Base-by-base conservation (phyloP, 2,888 invertebrate species). In the Nymphalis c-album region DNA sequence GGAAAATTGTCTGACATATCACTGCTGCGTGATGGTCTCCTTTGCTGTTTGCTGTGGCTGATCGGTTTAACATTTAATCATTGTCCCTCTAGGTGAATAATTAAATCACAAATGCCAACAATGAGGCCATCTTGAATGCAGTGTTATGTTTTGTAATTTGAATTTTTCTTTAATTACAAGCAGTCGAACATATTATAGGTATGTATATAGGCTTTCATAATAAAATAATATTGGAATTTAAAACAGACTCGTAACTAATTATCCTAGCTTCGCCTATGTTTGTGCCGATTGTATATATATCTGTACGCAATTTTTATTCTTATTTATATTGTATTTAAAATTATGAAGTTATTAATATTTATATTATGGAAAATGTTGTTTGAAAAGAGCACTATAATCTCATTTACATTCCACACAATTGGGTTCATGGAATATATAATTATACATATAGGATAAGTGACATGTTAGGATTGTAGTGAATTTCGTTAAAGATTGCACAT, bases 401-500 rank as follows among this genome's bases (percentile, higher is more conserved):
- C 71, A 72, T 68, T 68, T 68, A 74, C 74, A 74, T 73, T 74
- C 74, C 73, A 73, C 70, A 71, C 65, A 71, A 68, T 67, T 61
- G 67, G 68, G 67, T 66, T 67, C 61, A 67, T 68, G 61, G 67
- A 68, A 68, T 67, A 50, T 63, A 57, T 53, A 57, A 40, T 35
- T 8, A 57, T 57, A 57, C 26, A 35, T 69, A 66, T 66, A 67
- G 48, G 40, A 13, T 60, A 67, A 63, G 51, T 53, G 59, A 62
- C 55, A 64, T 55, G 60, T 64, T 55, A 64, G 18, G 57, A 60
- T 40, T 60, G 47, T 68, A 64, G 60, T 55, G 67, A 65, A 26
- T 59, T 26, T 31, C 13, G 26, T 57, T n/a, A 18, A 57, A 57
- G 17, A 18, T 40, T 57, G 40, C 57, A 57, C 40, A 18, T 35